A percentile compares a stretch with the other conserved stretches of the same genome.
Evolutionary conservation across 1,140 invertebrate species (phyloP).

Genomic region (Platyscapa corneri): DNA sequence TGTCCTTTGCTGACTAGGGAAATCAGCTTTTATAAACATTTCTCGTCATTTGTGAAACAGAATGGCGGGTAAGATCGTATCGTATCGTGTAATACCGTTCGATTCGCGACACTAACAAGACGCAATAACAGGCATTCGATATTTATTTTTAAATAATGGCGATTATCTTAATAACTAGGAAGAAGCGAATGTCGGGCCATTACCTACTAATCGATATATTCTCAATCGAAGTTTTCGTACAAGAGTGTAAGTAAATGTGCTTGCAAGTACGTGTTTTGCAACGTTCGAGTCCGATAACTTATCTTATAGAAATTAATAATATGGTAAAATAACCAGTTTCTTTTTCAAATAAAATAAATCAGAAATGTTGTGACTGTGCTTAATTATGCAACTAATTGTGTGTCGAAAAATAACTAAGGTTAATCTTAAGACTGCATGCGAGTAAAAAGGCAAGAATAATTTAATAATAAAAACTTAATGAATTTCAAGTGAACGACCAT

Average conservation of each 20-base stretch:
- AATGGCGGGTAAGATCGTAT: conserved; percentile 8
- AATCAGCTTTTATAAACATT: conserved; percentile 29
- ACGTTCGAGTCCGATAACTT: not conserved
- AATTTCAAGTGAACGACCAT: not conserved
- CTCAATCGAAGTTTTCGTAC: not conserved
- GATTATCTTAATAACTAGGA: not conserved
- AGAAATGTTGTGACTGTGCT: not conserved
- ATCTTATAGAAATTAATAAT: conserved; percentile 15
- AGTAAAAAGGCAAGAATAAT: not conserved
- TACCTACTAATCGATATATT: conserved; percentile 12
- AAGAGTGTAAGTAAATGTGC: not conserved
- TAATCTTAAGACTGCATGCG: not conserved
- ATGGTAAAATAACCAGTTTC: not conserved
- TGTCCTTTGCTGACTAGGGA: conserved; percentile 23
- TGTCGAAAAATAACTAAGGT: not conserved
- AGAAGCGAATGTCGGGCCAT: not conserved
- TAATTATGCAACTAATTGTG: not conserved
- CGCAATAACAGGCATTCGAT: conserved; percentile 26
- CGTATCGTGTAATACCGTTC: not conserved
- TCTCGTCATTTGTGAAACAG: not conserved
- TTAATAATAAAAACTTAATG: conserved; percentile 1
- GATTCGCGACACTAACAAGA: conserved; percentile 40
- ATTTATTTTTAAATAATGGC: not conserved
- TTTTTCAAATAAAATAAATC: not conserved
- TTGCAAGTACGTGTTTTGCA: not conserved